Percentiles rank a stretch among this genome's conserved stretches.
Evolutionary conservation across 2,888 invertebrate species (phyloP).

Genomic region (Drosophila limbata): DNA sequence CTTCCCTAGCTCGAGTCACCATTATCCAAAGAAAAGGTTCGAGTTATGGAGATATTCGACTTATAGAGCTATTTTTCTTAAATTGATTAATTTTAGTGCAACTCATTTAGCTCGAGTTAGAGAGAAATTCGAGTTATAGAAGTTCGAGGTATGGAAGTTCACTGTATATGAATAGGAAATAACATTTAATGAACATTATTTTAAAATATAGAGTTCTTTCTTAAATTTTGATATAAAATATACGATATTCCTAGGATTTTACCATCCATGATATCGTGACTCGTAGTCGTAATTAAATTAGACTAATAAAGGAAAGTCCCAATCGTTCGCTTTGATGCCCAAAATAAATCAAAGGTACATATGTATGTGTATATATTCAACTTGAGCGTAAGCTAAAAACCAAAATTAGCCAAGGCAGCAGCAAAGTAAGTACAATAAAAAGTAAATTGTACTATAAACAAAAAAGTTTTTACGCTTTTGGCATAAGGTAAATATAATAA

Average conservation of each 20-base stretch:
- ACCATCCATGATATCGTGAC: background rate
- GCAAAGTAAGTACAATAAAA: constrained; percentile 37
- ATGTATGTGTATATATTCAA: background rate
- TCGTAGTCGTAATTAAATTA: constrained; percentile 14
- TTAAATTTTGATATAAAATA: too few species aligned
- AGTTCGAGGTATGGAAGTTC: too few species aligned
- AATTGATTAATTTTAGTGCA: too few species aligned
- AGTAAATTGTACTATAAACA: constrained; percentile 58
- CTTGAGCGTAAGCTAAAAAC: constrained; percentile 14
- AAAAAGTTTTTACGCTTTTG: constrained; percentile 47
- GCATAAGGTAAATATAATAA: constrained; percentile 51
- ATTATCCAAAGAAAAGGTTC: too few species aligned
- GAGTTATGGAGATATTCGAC: too few species aligned
- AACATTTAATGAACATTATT: too few species aligned
- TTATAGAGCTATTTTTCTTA: too few species aligned
- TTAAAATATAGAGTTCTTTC: too few species aligned
- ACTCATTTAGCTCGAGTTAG: too few species aligned
- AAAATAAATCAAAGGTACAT: constrained; percentile 45
- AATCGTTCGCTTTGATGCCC: background rate
- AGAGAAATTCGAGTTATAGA: too few species aligned
- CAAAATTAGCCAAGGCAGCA: constrained; percentile 21
- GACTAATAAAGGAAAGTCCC: background rate
- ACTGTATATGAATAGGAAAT: too few species aligned
- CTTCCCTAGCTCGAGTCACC: too few species aligned
- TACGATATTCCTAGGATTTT: background rate